These are phyloP conservation scores for Nyctalus aviator DNA, from an alignment of 2,797 vertebrate genomes.

Conservation along the genomic window DNA sequence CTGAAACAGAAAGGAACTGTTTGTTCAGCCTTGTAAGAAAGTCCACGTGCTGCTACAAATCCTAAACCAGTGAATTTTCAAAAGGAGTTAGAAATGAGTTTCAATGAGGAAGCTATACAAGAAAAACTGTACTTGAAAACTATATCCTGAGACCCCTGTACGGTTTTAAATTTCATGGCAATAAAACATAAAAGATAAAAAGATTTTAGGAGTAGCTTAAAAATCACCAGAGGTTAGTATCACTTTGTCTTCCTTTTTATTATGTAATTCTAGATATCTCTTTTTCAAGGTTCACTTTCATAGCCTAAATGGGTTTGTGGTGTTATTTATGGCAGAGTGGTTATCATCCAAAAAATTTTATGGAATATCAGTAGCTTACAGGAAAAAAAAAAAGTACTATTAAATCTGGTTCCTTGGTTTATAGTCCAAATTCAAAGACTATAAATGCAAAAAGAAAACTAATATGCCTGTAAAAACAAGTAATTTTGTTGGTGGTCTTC, in stretches of 20 bases:
- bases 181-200: constrained; percentile 48
- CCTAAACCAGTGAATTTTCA: constrained; percentile 30
- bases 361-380: neutral
- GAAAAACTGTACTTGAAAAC: neutral
- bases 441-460: neutral
- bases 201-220: neutral
- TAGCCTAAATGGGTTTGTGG: neutral
- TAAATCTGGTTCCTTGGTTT: neutral
- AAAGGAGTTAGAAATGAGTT: neutral
- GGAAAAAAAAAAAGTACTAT: neutral
- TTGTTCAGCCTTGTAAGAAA: constrained; percentile 37
- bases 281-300: constrained; percentile 50
- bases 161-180: neutral
- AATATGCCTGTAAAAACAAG: neutral
- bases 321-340: neutral
- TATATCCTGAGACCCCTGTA: neutral
- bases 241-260: neutral
- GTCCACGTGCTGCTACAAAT: neutral
- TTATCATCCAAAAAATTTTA: constrained; percentile 13
- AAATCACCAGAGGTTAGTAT: neutral
- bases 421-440: constrained; percentile 40
- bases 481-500: neutral
- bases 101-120: neutral
- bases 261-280: constrained; percentile 30
- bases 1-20: constrained; percentile 48